These are phyloP conservation scores for Bruchidius siliquastri DNA, from an alignment of 2,888 invertebrate genomes.

Conservation along the genomic window DNA sequence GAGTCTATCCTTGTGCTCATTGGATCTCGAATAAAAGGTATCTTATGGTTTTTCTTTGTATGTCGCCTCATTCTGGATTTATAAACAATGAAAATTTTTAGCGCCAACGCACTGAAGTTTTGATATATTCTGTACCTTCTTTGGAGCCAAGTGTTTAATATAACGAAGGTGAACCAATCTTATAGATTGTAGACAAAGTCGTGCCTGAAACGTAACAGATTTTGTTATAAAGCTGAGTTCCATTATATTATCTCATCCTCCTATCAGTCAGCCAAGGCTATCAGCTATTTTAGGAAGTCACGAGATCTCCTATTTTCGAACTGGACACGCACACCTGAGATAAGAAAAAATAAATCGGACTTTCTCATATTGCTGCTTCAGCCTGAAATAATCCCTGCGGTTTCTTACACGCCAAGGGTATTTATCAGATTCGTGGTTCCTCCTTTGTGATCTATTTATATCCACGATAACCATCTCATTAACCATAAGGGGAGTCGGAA, in stretches of 20 bases:
- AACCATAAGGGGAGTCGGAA: background rate
- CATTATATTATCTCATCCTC: background rate
- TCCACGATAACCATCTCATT: background rate
- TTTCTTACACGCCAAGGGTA: background rate
- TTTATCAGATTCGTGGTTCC: background rate
- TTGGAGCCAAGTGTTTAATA: too few species aligned
- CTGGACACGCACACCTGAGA: background rate
- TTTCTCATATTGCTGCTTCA: background rate
- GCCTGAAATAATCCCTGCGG: background rate
- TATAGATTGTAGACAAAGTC: too few species aligned
- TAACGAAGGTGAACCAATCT: too few species aligned
- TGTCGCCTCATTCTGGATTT: too few species aligned
- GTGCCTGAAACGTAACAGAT: too few species aligned
- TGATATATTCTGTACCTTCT: too few species aligned
- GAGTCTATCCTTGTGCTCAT: too few species aligned
- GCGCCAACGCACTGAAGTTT: too few species aligned
- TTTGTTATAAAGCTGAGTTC: too few species aligned
- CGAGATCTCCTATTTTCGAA: background rate
- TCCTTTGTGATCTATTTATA: background rate
- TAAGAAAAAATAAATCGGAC: background rate
- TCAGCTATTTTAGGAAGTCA: background rate
- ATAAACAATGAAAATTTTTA: too few species aligned
- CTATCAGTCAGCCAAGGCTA: background rate
- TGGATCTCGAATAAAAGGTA: too few species aligned
- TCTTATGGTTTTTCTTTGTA: too few species aligned